phyloP scores from a whole-genome alignment of 2,888 invertebrate species.

The Brenthis ino region DNA sequence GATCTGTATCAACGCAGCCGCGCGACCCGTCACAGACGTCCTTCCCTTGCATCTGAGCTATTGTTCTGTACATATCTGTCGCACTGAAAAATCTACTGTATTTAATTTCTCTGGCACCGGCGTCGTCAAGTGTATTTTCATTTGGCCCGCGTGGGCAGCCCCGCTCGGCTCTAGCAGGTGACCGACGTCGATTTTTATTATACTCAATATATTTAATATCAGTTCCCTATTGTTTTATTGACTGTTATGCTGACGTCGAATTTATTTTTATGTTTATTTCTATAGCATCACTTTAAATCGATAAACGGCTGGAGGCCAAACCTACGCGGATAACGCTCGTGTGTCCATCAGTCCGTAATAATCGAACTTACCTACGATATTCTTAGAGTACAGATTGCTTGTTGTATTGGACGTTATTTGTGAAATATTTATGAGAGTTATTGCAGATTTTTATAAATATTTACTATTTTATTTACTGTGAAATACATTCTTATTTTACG shows the following conservation, averaged over 20 bases:
- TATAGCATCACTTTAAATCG: conserved; percentile 39
- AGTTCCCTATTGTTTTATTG: conserved; percentile 69
- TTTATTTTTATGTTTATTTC: conserved; percentile 42
- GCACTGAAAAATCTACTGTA: conserved; percentile 70
- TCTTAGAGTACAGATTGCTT: conserved; percentile 22
- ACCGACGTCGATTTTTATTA: conserved; percentile 75
- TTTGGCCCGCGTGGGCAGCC: conserved; percentile 69
- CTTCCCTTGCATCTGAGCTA: conserved; percentile 71
- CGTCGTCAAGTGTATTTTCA: conserved; percentile 72
- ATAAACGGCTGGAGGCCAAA: conserved; percentile 40
- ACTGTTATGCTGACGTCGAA: conserved; percentile 53
- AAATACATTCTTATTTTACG: not conserved
- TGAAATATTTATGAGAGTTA: conserved; percentile 23
- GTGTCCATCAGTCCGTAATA: conserved; percentile 34
- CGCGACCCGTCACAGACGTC: conserved; percentile 53
- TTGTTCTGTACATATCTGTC: conserved; percentile 71
- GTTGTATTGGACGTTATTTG: conserved; percentile 20
- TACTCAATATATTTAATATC: conserved; percentile 60
- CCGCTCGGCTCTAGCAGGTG: conserved; percentile 65
- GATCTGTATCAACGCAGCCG: conserved; percentile 38
- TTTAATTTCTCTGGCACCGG: conserved; percentile 77
- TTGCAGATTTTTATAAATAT: conserved; percentile 24
- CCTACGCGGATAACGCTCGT: conserved; percentile 35
- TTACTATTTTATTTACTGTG: conserved; percentile 6
- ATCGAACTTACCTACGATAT: conserved; percentile 23